Conservation (phyloP, 2,888 invertebrate species). For the Meteorus colon region DNA sequence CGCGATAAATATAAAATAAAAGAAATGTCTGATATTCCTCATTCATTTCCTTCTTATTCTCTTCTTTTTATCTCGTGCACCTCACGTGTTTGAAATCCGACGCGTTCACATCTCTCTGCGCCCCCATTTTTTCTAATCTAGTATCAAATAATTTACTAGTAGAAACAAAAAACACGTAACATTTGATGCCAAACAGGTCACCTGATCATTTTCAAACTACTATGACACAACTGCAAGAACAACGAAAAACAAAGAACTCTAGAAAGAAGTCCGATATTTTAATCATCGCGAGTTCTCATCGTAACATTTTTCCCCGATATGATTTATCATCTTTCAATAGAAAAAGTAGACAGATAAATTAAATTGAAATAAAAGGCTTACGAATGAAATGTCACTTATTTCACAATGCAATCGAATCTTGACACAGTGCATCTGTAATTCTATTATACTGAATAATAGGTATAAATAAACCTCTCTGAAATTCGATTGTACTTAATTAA, state of each 20-base stretch:
- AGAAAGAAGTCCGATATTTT: conserved; percentile 67
- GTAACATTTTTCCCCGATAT: conserved; percentile 13
- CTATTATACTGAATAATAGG: too few relatives aligned
- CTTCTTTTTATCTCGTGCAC: background rate
- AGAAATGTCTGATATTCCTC: background rate
- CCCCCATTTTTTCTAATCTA: background rate
- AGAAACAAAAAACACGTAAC: too few relatives aligned
- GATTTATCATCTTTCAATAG: background rate
- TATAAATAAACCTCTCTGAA: too few relatives aligned
- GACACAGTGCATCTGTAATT: too few relatives aligned
- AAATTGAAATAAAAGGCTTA: too few relatives aligned
- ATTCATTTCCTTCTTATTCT: background rate
- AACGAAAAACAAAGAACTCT: background rate
- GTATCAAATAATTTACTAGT: background rate
- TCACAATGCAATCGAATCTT: too few relatives aligned
- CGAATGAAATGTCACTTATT: background rate
- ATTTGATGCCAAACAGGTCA: conserved; percentile 17
- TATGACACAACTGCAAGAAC: background rate
- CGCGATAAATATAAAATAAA: too few relatives aligned
- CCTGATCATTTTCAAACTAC: background rate
- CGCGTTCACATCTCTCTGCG: background rate
- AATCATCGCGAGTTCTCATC: conserved; percentile 64
- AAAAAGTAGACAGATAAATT: background rate
- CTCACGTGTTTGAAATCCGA: background rate
- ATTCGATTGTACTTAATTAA: too few relatives aligned